These are phyloP conservation scores for Cheilosia vernalis DNA, from an alignment of 2,888 invertebrate species.

Conservation along the genomic window DNA sequence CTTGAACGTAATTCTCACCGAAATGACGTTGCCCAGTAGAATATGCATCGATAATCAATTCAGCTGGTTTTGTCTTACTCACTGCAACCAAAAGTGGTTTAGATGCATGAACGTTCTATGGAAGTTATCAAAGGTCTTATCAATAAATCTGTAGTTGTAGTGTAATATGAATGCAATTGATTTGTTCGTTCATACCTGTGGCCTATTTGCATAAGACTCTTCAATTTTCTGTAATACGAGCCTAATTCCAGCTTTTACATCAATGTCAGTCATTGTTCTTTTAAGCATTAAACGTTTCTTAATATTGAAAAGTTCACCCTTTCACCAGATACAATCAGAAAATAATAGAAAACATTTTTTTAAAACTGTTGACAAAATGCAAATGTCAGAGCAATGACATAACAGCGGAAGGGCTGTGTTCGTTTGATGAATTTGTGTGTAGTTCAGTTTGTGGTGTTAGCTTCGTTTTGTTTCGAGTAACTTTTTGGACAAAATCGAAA, in stretches of 20 bases:
- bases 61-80: conserved; percentile 94
- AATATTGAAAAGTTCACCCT: neutral
- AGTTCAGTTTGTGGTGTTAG: too few species aligned
- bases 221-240: conserved; percentile 86
- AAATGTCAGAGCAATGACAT: too few species aligned
- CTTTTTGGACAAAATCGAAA: too few species aligned
- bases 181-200: conserved; percentile 83
- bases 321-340: neutral
- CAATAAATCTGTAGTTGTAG: too few species aligned
- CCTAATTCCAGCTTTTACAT: conserved; percentile 84
- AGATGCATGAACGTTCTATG: conserved; percentile 77
- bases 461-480: too few species aligned
- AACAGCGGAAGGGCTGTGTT: too few species aligned
- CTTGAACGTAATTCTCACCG: conserved; percentile 98
- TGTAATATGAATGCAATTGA: too few species aligned
- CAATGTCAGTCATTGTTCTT: conserved; percentile 81
- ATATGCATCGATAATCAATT: conserved; percentile 92
- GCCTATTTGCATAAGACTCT: conserved; percentile 85
- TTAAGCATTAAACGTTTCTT: conserved; percentile 78
- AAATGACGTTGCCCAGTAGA: conserved; percentile 95
- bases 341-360: neutral
- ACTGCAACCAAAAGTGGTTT: conserved; percentile 91
- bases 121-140: conserved; percentile 2
- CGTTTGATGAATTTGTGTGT: too few species aligned
- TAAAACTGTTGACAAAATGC: too few species aligned